Base-by-base conservation (phyloP, 2,113 vertebrate genomes). In the Andinoacara biseriatus region DNA sequence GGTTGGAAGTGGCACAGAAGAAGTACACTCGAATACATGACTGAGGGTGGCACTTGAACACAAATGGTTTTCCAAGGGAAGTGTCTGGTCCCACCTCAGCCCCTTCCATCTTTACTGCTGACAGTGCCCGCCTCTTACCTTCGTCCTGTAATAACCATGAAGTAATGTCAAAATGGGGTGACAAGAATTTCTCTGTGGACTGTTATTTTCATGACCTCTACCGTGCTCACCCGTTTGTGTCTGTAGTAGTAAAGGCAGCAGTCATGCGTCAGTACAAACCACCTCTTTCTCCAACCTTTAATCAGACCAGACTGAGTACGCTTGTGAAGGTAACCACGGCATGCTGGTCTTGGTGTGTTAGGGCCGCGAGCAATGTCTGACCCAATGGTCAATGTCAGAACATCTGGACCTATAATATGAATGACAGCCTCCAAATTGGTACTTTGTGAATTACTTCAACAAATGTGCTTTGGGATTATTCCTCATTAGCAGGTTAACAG, bases 211-310 rank as follows among this genome's bases (percentile, higher is more conserved):
- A 52, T 5, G 33, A 20, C 7, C 5, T 26, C 2, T 72, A 46
- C 3, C 49, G 54, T 67, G 22, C 91, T 95, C 93, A 98, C 97
- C 96, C 97, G 96, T 90, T 97, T 98, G 65, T 97, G 96, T 80
- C 95, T 97, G 93, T 97, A 97, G 92, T 98, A 98, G 76, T 95
- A 94, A 3, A 99, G 95, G 74, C 92, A 97, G 62, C 96, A 95
- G 29, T 97, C 96, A 11, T 97, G 96, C 38, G 96, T 97, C 59
- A 98, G 94, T 14, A 98, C 97, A 84, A 98, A 99, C 97, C 97
- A 98, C 62, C 97, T 96, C 92, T 97, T 98, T 86, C 97, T 97
- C 97, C 97, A 98, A n/a, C 97, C 96, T 92, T 97, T 97, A 61
- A 98, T 17, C 61, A 98, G 93, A 0, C 97, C 94, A 0, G 96